These are phyloP conservation scores for Apus apus DNA, from an alignment of 2,113 vertebrate species.

Conservation along the genomic window DNA sequence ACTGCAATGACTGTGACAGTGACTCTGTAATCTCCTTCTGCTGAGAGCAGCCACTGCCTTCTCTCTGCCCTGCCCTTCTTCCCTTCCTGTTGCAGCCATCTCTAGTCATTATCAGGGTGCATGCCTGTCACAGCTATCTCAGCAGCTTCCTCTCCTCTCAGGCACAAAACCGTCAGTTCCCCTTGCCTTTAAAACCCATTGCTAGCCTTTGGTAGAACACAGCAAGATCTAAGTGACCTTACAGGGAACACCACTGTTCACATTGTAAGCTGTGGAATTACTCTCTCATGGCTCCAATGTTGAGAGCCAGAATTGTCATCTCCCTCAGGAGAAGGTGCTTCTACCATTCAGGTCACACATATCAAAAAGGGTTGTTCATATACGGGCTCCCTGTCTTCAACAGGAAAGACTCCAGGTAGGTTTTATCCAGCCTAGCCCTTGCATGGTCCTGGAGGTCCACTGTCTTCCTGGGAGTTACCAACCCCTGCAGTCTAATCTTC, in stretches of 20 bases:
- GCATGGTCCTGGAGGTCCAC: neutral
- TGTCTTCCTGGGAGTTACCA: neutral
- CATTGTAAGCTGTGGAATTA: neutral
- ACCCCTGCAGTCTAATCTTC: neutral
- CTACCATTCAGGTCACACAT: neutral
- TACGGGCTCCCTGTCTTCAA: neutral
- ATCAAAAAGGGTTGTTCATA: neutral
- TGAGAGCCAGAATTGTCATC: neutral
- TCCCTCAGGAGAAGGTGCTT: neutral
- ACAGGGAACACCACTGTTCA: neutral
- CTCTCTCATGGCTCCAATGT: neutral
- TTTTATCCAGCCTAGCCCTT: neutral
- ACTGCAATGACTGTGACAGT: too few species aligned
- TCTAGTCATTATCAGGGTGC: neutral
- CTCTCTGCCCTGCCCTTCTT: neutral
- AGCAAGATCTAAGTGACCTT: neutral
- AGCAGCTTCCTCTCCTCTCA: neutral
- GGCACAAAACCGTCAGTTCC: accelerated
- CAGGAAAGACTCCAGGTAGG: neutral
- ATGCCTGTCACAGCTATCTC: neutral
- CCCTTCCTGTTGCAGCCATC: neutral
- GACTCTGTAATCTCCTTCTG: neutral
- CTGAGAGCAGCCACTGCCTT: neutral
- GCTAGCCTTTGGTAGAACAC: neutral
- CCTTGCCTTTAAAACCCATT: neutral